Evolutionary conservation across 2,888 invertebrate species (phyloP), one percentile per base, ranked within the genome.

Genomic region (Cyclophora punctaria): DNA sequence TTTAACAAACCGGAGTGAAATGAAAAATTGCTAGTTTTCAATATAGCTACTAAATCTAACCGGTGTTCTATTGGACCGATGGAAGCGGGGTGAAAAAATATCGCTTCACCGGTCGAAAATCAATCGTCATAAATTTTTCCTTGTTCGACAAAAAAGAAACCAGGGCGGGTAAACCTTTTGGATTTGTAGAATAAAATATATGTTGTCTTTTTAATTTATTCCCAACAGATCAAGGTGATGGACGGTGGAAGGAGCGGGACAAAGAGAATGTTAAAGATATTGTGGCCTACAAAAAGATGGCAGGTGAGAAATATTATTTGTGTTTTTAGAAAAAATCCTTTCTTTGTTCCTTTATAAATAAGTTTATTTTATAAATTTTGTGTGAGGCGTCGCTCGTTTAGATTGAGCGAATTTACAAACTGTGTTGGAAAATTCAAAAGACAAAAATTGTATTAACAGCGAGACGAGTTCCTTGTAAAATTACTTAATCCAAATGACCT

Each of bases 191-290:
- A 45, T 42, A 48, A 52, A 51, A 52, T 57, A 55, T 47, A 69
- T 62, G 60, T 46, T 66, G 58, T 60, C 61, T 57, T 64, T 67
- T 67, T 69, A 70, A 71, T 71, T 72, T 71, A 63, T 67, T 65
- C 66, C 59, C 53, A 54, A 51, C 71, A 87, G 87, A 77, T 66
- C 73, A 75, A 67, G 85, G 86, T 45, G 80, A 83, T 59, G 83
- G 86, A 42, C 77, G 76, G 35, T 82, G 84, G 83, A 85, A 83
- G 58, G 79, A 75, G 66, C 71, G 67, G 55, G 78, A 75, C 49
- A 75, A 66, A 66, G 76, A 78, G 58, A 75, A 73, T 53, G 67
- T 80, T 46, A 20, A 20, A 20, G 20, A 20, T 20, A 20, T 20
- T 20, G 20, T 20, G 20, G 20, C 20, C 20, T 82, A 83, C 56